Percentiles rank a stretch among this genome's conserved stretches.
Evolutionary conservation across 2,113 vertebrate genomes (phyloP).

Genomic region (Mionectes macconnelli): DNA sequence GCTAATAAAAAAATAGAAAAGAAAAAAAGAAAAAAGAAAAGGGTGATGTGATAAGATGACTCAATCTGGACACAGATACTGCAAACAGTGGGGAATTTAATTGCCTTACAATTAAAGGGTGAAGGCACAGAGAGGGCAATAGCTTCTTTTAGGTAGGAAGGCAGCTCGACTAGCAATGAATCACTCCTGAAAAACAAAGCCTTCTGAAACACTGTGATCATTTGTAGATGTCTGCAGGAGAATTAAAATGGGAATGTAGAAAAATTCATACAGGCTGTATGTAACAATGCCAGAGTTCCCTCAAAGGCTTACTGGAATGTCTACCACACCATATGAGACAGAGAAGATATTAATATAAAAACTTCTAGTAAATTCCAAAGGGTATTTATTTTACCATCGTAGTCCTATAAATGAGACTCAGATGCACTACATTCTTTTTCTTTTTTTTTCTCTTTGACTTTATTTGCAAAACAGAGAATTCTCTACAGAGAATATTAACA

Average conservation of each 20-base stretch:
- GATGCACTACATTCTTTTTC: not conserved
- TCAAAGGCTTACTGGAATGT: not conserved
- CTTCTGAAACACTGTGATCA: not conserved
- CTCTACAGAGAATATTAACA: not conserved
- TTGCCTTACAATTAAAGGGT: constrained; percentile 20
- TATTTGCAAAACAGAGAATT: not conserved
- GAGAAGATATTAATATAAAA: not conserved
- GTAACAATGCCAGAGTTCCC: not conserved
- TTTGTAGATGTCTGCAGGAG: not conserved
- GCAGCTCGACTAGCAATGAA: not conserved
- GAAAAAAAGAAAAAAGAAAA: not conserved
- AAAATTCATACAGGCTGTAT: not conserved
- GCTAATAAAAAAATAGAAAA: not conserved
- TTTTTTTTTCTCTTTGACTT: not conserved
- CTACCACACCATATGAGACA: not conserved
- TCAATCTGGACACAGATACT: constrained; percentile 5
- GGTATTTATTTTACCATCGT: not conserved
- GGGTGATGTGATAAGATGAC: not conserved
- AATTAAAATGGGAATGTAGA: not conserved
- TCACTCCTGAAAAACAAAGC: not conserved
- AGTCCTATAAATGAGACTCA: not conserved
- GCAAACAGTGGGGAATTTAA: constrained; percentile 22
- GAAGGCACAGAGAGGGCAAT: not conserved
- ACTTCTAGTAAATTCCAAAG: not conserved
- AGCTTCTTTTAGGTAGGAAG: not conserved